Evolutionary conservation across 2,888 invertebrate species (phyloP).

Genomic region (Alsophila aescularia): DNA sequence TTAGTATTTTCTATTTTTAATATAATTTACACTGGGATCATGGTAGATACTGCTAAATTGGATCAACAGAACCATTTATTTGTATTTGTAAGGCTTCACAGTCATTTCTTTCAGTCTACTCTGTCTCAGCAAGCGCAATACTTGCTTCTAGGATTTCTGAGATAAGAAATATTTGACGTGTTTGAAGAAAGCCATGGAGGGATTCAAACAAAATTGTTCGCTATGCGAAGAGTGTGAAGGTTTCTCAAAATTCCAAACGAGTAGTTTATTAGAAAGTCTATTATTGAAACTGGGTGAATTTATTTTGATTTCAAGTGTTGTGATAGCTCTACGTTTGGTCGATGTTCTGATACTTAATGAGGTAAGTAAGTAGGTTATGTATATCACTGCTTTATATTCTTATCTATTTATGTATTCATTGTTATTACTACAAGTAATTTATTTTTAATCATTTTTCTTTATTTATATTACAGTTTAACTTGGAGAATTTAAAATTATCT

Average conservation of each 20-base stretch:
- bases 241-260: background rate
- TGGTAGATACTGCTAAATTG: constrained; percentile 8
- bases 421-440: no score
- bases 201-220: constrained; percentile 10
- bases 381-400: no score
- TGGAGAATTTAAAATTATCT: constrained; percentile 2
- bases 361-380: constrained; percentile 1
- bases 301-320: constrained; percentile 4
- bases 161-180: background rate
- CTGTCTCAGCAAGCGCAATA: background rate
- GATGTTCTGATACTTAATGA: constrained; percentile 9
- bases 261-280: background rate
- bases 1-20: constrained; percentile 15
- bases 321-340: constrained; percentile 1
- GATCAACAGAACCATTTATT: constrained; percentile 26
- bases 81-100: constrained; percentile 29
- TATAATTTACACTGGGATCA: constrained; percentile 11
- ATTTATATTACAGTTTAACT: constrained; percentile 9
- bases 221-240: constrained; percentile 8
- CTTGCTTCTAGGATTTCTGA: background rate
- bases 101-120: constrained; percentile 9
- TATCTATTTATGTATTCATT: background rate
- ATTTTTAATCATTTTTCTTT: background rate
- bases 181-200: background rate
- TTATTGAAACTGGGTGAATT: constrained; percentile 11